Evolutionary conservation across 2,797 vertebrate species (phyloP), one percentile per base, ranked within the genome.

Genomic region (Propithecus perrieri): DNA sequence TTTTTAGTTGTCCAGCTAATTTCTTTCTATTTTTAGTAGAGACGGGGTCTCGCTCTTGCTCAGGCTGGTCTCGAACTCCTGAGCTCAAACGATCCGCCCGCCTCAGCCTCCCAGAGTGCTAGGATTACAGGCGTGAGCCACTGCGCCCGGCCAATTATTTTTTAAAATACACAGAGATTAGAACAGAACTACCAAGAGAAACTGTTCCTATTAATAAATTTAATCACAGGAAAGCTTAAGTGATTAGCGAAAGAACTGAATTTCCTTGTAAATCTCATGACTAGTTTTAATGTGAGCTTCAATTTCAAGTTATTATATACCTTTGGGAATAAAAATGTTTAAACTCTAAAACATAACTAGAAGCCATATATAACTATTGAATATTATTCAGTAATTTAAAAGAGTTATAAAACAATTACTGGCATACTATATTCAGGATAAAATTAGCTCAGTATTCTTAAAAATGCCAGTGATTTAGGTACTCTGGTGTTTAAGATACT

Each of bases 281-380:
- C 46, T 79, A 14, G 53, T 95, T 97, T 96, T 95, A 96, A 87
- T 38, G n/a, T 55, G 28, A 95, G 28, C 63, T 86, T 63, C 4
- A 89, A 50, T 89, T 97, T 97, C 38, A 97, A 85, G 59, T 81
- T 85, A 57, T 80, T 93, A 63, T 93, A 63, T 48, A 78, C 13
- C 24, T 67, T 88, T 78, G 26, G 20, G 3, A 48, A 75, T 84
- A 81, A 96, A 93, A 88, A 61, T 80, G 2, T 79, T 96, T 96
- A 89, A 96, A 92, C 7, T 94, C 63, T 85, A 67, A 80, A 87
- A 74, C 14, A 20, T 48, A 87, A 75, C 61, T 88, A 84, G 35
- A 87, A 89, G 18, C 50, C 12, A 38, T 89, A 35, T 63, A 4
- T 75, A 86, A 84, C 35, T 80, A 63, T 79, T 92, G 89, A 91